A percentile compares a stretch with the other conserved stretches of the same genome.
phyloP scores from a whole-genome alignment of 2,888 invertebrate species.

The Cistogaster globosa region DNA sequence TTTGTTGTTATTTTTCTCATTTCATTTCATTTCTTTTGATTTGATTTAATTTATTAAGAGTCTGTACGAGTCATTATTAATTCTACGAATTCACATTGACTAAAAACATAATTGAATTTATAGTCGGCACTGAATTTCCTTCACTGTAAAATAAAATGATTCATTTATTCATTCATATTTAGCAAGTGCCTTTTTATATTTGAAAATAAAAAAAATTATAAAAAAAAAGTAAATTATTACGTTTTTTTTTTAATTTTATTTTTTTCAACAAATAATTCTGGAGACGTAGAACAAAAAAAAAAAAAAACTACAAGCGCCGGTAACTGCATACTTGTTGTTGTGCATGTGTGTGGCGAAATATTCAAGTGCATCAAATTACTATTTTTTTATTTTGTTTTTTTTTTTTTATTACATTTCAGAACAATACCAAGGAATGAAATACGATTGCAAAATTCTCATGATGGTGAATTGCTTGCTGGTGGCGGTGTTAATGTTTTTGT shows the following conservation, averaged over 20 bases:
- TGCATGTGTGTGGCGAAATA: constrained; percentile 31
- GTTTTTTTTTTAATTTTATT: constrained; percentile 4
- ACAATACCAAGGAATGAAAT: constrained; percentile 52
- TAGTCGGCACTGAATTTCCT: constrained; percentile 21
- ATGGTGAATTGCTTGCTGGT: constrained; percentile 21
- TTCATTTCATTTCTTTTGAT: constrained; percentile 50
- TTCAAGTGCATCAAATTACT: constrained; percentile 66
- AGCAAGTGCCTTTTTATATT: constrained; percentile 35
- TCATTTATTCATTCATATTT: constrained; percentile 54
- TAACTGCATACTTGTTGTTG: constrained; percentile 42
- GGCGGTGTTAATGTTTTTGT: constrained; percentile 33
- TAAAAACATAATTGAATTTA: constrained; percentile 45
- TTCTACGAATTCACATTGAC: constrained; percentile 61
- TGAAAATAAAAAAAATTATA: not conserved
- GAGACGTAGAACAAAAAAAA: constrained; percentile 33
- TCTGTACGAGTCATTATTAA: constrained; percentile 53
- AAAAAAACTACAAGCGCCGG: constrained; percentile 53
- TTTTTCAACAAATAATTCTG: constrained; percentile 40
- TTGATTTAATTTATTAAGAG: constrained; percentile 59
- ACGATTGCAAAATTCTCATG: constrained; percentile 44
- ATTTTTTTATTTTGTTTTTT: constrained; percentile 14
- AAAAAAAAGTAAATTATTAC: not conserved
- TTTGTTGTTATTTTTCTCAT: constrained; percentile 21
- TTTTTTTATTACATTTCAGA: constrained; percentile 31
- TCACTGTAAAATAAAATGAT: constrained; percentile 32